Percentiles rank a stretch among this genome's conserved stretches.
Evolutionary conservation across 2,113 vertebrate species (phyloP).

Genomic region (Paralichthys olivaceus): DNA sequence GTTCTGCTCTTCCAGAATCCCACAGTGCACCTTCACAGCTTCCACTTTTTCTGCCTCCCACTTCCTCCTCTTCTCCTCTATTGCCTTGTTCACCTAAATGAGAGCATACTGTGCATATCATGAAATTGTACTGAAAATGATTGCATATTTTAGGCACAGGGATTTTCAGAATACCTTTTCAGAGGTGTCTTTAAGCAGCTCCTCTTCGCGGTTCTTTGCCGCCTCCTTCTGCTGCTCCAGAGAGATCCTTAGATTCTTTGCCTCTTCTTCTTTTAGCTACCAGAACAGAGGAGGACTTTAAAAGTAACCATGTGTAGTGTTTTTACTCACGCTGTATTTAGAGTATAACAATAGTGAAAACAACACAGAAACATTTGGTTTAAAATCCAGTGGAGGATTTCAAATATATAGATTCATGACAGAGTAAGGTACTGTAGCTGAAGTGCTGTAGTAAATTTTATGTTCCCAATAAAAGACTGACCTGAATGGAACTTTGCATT

Average conservation of each 20-base stretch:
- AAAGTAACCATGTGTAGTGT: background rate
- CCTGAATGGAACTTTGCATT: conserved; percentile 66
- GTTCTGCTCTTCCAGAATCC: conserved; percentile 71
- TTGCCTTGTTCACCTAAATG: conserved; percentile 54
- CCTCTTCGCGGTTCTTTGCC: conserved; percentile 60
- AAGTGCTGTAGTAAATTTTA: background rate
- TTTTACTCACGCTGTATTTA: background rate
- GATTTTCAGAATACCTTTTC: conserved; percentile 59
- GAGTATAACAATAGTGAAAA: background rate
- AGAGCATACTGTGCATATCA: background rate
- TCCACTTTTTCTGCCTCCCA: conserved; percentile 70
- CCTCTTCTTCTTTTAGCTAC: conserved; percentile 78
- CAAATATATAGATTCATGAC: background rate
- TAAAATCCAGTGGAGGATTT: background rate
- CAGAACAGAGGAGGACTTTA: conserved; percentile 3
- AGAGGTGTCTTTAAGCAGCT: conserved; percentile 62
- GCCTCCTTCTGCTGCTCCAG: conserved; percentile 64
- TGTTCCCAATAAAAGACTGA: conserved; percentile 35
- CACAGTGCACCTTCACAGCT: conserved; percentile 58
- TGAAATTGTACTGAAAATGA: background rate
- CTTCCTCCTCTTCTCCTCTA: conserved; percentile 59
- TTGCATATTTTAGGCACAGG: background rate
- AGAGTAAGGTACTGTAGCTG: background rate
- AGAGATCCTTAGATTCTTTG: conserved; percentile 61
- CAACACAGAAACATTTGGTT: background rate